Base-by-base conservation (phyloP, 1,140 invertebrate genomes). In the Drosophila bocqueti region DNA sequence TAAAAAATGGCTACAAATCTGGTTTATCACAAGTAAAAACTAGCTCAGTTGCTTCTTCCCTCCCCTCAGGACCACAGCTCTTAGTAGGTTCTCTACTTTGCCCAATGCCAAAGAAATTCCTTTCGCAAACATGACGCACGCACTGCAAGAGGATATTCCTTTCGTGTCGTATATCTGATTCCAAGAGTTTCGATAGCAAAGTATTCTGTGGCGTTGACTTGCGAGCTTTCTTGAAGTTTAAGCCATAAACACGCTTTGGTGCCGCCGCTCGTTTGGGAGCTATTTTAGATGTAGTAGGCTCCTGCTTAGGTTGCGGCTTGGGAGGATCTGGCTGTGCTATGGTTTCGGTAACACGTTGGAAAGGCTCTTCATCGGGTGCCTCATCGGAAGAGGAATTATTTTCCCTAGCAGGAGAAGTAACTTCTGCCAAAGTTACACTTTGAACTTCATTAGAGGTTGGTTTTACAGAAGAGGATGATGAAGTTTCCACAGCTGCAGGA, bases 81-180 rank as follows among this genome's bases (percentile, higher is more conserved):
- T 57, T 40, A 0, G 54, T 2, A 7, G 36, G 0, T 16, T 40
- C 36, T 10, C 3, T 45, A 40, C 31, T 38, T 16, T 47, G 49
- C 4, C 77, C 83, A 29, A 86, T 79, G 26, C 79, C 93, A 93
- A 96, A 96, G 92, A 95, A 97, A 90, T 96, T 95, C 83, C 95
- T 96, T 74, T 95, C 94, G 38, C 95, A 94, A 59, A 96, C 95
- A 94, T 95, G 95, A 72, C 95, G 95, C 13, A 97, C 94, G 93
- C 96, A 97, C 81, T 97, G 96, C 60, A 96, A 93, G 54, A 97
- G 94, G 26, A 95, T 93, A 93, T 97, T 97, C 71, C 96, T 93
- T 93, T 97, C 96, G 78, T 96, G 95, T 49, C 93, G 85, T 62
- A 96, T 95, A 92, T 96, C 95, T 52, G 93, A 93, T 57, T 93